Evolutionary conservation across 1,140 invertebrate species (phyloP), one percentile per base, ranked within the genome.

Genomic region (Neuroterus valhalla): DNA sequence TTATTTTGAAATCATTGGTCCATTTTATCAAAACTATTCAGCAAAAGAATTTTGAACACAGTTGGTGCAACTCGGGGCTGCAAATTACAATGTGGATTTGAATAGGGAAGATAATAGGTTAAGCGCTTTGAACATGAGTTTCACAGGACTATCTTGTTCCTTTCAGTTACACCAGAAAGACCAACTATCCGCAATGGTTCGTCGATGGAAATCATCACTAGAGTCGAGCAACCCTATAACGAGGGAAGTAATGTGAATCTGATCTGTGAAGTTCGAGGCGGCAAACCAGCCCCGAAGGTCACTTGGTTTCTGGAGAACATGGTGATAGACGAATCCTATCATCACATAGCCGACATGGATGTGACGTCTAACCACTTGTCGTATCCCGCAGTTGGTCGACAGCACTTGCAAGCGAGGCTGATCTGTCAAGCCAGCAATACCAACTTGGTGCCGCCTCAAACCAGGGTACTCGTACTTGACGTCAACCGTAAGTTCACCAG

Each of bases 301-400:
- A 94, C 92, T 48, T 97, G 96, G 96, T 96, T 93, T 87, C 90
- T 96, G 79, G 95, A 96, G 85, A 95, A 96, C 84, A 91, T 91
- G 10, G 92, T 96, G 78, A 94, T 96, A 79, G 96, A 97, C 88
- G 95, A 96, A 81, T 94, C 94, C 6, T 96, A 92, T 87, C 94
- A 94, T 77, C 92, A 93, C 78, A 90, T 93, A 42, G 81, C 90
- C 3, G 93, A 95, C 78, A 76, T 75, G 31, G 94, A 93, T 2
- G 87, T 94, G 38, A 95, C 95, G 45, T 91, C 95, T 77, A 96
- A 96, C 90, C 93, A 94, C 74, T 91, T 96, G 79, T 93, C 92
- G 48, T 96, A 94, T 86, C 93, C 93, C 23, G 52, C 23, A 62
- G 52, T 87, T 96, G 45, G 91, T 83, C 90, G 95, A 68, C 90